Evolutionary conservation across 2,888 invertebrate species (phyloP), one percentile per base, ranked within the genome.

Genomic region (Euzophera pinguis): DNA sequence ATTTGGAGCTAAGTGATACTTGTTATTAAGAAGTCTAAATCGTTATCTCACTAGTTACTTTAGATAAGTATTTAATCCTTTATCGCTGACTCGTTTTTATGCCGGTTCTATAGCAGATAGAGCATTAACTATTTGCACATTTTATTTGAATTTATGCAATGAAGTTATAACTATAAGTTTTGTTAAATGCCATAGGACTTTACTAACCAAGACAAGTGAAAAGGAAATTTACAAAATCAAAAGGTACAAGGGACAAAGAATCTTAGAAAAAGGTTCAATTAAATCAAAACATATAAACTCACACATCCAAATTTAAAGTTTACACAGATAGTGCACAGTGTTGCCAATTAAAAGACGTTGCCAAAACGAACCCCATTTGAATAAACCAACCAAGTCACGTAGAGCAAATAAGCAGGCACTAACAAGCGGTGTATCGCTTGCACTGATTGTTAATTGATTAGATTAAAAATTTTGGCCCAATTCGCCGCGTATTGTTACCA

Each of bases 371-470:
- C 84, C 86, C 84, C 72, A 83, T 88, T 87, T 86, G 78, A 87
- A 88, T 88, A 84, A 71, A 67, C 60, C 54, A 71, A 67, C 69
- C 89, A 67, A 82, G 85, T 87, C 90, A 90, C 90, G 90, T 89
- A 78, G 83, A 55, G 69, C 81, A 87, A 89, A 90, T 90, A 90
- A 88, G 80, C 84, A 85, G 81, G 81, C 73, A 78, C 81, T 88
- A 89, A 90, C 89, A 85, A 89, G 88, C 84, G 82, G 82, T 84
- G 82, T 89, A 87, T 89, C 87, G 86, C 78, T 89, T 84, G 85
- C 88, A 82, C 86, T 91, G 91, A 91, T 91, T 91, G 90, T 83
- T 90, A 90, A 90, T 90, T 90, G 90, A 90, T 90, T 89, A 80
- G 84, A 90, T 91, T 91, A 89, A 87, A 89, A 90, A 87, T 76